Base-by-base conservation (phyloP, 2,888 invertebrate genomes). In the Ochlodes sylvanus region DNA sequence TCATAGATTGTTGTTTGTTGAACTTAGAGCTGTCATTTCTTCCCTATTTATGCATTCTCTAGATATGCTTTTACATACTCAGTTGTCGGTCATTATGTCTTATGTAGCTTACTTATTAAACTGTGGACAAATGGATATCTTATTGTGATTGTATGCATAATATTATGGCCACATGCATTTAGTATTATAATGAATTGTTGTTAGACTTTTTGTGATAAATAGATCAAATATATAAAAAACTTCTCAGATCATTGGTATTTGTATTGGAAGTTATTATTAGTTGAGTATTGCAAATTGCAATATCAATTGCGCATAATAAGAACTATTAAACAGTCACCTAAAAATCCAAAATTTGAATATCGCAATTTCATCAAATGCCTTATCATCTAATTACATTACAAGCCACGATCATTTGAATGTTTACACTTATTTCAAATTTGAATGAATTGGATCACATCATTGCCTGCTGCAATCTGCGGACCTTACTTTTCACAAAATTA, bases 1-100 rank as follows among this genome's bases (percentile, higher is more conserved):
- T 85, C 80, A 86, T 89, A 90, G 82, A 85, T 80, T 88, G 87
- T 87, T 90, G 87, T 89, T 87, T 89, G 84, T 86, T 84, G 75
- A 83, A 81, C 81, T 82, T 83, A 88, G 79, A 82, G 75, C 79
- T 85, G 79, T 84, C 84, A 82, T 79, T 85, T 86, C 88, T 89
- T 87, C 82, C 77, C 78, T 85, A 80, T 83, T 84, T 87, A 85
- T 88, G 90, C 91, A 90, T 90, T 85, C 76, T 79, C 82, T 90
- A 85, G 85, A 85, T 78, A 72, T 63, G 92, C 91, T 92, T 92
- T 83, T 86, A 57, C 56, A 68, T 61, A 41, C 54, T 62, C 60
- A 63, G 50, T 62, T 50, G 27, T 63, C 56, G 56, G 62, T 68
- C 62, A 68, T 68, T 32, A 27, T 57, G 56, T 54, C 14, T 52